Evolutionary conservation across 2,888 invertebrate genomes (phyloP).

Genomic region (Sepiola atlantica): DNA sequence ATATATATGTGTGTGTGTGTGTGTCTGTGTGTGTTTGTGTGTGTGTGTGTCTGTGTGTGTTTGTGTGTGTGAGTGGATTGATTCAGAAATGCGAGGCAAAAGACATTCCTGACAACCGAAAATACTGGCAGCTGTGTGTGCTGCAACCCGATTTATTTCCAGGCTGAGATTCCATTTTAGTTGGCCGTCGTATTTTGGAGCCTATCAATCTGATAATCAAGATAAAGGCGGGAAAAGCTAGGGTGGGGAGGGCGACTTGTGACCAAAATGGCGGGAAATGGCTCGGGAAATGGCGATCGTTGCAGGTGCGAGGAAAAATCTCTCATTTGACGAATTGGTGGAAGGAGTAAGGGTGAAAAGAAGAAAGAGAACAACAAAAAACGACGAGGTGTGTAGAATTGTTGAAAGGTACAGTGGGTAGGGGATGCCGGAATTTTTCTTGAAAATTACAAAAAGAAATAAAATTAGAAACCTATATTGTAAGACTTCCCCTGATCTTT

Average conservation of each 20-base stretch:
- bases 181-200: background rate
- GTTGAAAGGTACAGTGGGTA: background rate
- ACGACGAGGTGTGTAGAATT: background rate
- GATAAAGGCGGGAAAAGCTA: background rate
- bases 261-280: background rate
- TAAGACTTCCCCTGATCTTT: background rate
- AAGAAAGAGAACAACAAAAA: background rate
- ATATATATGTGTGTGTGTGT: too few relatives aligned
- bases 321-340: background rate
- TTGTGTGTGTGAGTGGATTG: background rate
- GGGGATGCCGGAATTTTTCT: background rate
- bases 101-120: background rate
- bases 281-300: background rate
- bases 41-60: too few relatives aligned
- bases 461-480: background rate
- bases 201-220: constrained; percentile 17
- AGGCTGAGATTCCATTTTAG: constrained; percentile 10
- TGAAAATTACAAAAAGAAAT: background rate
- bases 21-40: too few relatives aligned
- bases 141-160: background rate
- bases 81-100: background rate
- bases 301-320: background rate
- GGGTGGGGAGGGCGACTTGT: background rate
- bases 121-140: background rate
- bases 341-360: background rate